Percentiles rank a stretch among this genome's conserved stretches.
These are phyloP conservation scores for Vespertilio murinus DNA, from an alignment of 2,797 vertebrate species.

Conservation along the genomic window DNA sequence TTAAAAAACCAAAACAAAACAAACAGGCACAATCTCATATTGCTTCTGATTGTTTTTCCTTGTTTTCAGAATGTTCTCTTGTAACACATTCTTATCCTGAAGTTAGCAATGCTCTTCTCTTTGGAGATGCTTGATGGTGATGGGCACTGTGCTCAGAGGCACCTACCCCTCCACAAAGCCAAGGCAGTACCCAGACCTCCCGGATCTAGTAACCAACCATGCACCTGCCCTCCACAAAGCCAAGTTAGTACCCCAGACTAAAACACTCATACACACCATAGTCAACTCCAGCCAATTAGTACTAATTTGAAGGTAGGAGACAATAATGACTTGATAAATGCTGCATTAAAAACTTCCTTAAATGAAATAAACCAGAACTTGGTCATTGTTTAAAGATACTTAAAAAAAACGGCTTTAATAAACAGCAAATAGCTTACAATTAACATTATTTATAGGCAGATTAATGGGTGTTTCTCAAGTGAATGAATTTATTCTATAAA, in stretches of 20 bases:
- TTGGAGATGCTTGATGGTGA: not conserved
- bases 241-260: not conserved
- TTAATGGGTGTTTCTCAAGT: not conserved
- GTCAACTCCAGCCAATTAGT: slow-evolving; percentile 1
- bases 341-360: slow-evolving; percentile 2
- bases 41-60: not conserved
- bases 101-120: not conserved
- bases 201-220: not conserved
- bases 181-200: not conserved
- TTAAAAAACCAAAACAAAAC: not conserved
- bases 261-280: not conserved
- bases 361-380: slow-evolving; percentile 46
- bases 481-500: not conserved
- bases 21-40: not conserved
- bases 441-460: slow-evolving; percentile 40
- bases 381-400: not conserved
- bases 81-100: slow-evolving; percentile 33
- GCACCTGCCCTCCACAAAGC: not conserved
- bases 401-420: slow-evolving; percentile 31
- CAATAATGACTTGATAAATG: slow-evolving; percentile 31
- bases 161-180: not conserved
- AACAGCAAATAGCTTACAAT: not conserved
- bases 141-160: not conserved
- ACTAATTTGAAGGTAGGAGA: slow-evolving; percentile 6
- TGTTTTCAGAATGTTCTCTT: not conserved